Evolutionary conservation across 1,140 invertebrate genomes (phyloP), one percentile per base, ranked within the genome.

Genomic region (Ditylenchus dipsaci): DNA sequence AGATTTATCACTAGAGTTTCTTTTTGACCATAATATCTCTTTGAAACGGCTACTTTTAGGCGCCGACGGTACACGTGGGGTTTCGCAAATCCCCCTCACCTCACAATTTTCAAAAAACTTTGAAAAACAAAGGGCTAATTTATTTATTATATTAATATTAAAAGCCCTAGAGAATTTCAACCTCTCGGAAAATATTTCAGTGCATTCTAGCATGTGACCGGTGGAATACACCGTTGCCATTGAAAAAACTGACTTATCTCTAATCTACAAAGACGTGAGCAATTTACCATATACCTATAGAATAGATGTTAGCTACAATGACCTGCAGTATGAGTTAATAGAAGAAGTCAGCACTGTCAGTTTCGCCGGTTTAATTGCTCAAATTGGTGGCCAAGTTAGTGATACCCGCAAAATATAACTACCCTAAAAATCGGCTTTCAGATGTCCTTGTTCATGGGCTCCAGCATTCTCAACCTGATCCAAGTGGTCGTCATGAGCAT

Each of bases 401-500:
- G 26, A 15, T 26, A 17, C 15, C 27, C 21, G 13, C 15, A 11
- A 42, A 63, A 69, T 33, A 17, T 29, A 23, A 58, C 21, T 23
- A 0, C 23, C 9, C 21, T 8, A 19, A 27, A 49, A 38, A 45
- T 11, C n/a, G 11, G 11, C 11, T 13, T 45, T n/a, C n/a, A 71
- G 69, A 49, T 71, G 68, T 71, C 69, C 13, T 43, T 71, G 15
- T 71, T 71, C 30, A 61, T 71, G 58, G 69, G 69, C 45, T 69
- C 65, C 13, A 72, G 68, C n/a, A 71, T 71, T 33, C 45, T 71
- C 43, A 71, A 58, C 19, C 21, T 71, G 19, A 71, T 61, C 26
- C 69, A 71, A 62, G 68, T 58, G 27, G 19, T 9, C 33, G 71
- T 71, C 13, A 71, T 71, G 69, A 13, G 29, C 5, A 45, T 71